These are phyloP conservation scores for Invenusta paracnida DNA, from an alignment of 2,888 invertebrate genomes.

Conservation along the genomic window DNA sequence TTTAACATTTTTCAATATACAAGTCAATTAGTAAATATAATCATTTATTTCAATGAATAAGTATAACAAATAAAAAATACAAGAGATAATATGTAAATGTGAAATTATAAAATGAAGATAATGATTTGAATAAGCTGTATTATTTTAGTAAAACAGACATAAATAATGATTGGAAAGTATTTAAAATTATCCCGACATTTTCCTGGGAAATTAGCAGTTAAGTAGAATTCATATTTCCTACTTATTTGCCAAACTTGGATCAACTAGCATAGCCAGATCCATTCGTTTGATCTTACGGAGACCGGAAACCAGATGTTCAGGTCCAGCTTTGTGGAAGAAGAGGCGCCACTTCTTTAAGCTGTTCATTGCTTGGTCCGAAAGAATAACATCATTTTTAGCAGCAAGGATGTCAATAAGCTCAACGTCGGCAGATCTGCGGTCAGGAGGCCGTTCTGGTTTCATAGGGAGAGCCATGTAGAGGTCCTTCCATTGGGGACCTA, in stretches of 20 bases:
- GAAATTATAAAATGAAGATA: too few species aligned
- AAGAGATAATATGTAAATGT: too few species aligned
- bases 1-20: too few species aligned
- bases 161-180: too few species aligned
- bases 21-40: too few species aligned
- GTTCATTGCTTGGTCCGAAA: constrained; percentile 2
- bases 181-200: too few species aligned
- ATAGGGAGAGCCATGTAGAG: constrained; percentile 31
- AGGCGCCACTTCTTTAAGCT: constrained; percentile 30
- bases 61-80: too few species aligned
- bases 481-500: constrained; percentile 16
- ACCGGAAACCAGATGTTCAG: constrained; percentile 1
- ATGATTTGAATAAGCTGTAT: too few species aligned
- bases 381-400: constrained; percentile 30
- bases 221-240: too few species aligned
- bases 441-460: constrained; percentile 9
- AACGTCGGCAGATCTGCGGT: not conserved
- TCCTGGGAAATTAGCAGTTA: too few species aligned
- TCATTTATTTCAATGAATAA: too few species aligned
- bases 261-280: not conserved
- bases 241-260: not conserved
- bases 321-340: constrained; percentile 30
- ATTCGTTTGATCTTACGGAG: not conserved
- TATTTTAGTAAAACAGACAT: too few species aligned
- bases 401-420: constrained; percentile 23